Percentiles rank a stretch among this genome's conserved stretches.
Conservation (phyloP, 2,113 vertebrate genomes). For the Toxotes jaculatrix region DNA sequence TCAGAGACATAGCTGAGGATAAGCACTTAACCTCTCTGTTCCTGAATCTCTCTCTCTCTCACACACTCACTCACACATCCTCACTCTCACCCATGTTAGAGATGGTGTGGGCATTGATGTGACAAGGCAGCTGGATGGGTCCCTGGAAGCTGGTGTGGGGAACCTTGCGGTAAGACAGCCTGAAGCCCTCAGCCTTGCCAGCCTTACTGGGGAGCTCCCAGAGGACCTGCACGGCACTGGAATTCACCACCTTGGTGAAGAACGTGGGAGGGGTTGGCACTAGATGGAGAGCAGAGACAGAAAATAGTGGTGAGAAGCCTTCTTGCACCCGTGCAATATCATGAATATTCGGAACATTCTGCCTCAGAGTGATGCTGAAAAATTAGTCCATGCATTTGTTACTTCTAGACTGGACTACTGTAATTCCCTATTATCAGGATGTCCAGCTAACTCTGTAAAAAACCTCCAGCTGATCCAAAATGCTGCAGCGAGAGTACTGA, state of each 20-base stretch:
- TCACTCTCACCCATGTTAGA: constrained; percentile 78
- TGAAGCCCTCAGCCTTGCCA: constrained; percentile 82
- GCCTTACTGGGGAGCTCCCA: constrained; percentile 82
- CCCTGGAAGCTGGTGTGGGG: constrained; percentile 75
- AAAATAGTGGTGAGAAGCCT: neutral
- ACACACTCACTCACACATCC: neutral
- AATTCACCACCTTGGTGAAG: constrained; percentile 82
- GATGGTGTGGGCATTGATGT: constrained; percentile 77
- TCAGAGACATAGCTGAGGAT: too few relatives aligned
- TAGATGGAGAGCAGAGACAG: constrained; percentile 26
- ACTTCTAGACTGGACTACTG: too few relatives aligned
- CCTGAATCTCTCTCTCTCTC: neutral
- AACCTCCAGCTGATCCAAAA: too few relatives aligned
- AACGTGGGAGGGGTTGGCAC: constrained; percentile 81
- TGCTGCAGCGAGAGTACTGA: too few relatives aligned
- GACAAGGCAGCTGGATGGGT: constrained; percentile 74
- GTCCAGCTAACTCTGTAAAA: too few relatives aligned
- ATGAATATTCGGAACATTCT: too few relatives aligned
- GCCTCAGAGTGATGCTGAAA: too few relatives aligned
- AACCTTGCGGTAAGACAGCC: constrained; percentile 81
- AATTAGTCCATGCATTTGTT: too few relatives aligned
- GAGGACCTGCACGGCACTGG: constrained; percentile 79
- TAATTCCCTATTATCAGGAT: too few relatives aligned
- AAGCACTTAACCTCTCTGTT: too few relatives aligned
- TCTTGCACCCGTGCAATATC: too few relatives aligned